Evolutionary conservation across 2,113 vertebrate genomes (phyloP).

Genomic region (Marcusenius ussheri): DNA sequence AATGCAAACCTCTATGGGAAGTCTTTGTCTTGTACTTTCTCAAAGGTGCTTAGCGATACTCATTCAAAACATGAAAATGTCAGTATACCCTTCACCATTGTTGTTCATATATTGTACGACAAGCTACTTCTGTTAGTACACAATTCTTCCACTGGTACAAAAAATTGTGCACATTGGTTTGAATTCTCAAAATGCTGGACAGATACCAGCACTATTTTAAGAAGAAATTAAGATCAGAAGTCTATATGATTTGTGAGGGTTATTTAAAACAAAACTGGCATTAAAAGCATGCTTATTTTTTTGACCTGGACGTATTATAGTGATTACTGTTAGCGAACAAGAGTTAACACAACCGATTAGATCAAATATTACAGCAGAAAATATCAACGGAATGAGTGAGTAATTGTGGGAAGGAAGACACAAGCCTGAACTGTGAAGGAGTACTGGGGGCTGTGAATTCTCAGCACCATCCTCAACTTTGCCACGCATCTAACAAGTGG

Average conservation of each 20-base stretch:
- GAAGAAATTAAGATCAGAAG: neutral
- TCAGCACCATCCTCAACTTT: neutral
- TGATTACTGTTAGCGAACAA: neutral
- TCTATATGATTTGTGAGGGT: neutral
- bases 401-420: neutral
- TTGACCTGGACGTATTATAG: neutral
- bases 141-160: neutral
- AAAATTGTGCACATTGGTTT: neutral
- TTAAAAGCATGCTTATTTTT: neutral
- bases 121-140: neutral
- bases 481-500: neutral
- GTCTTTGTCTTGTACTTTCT: neutral
- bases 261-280: neutral
- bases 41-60: neutral
- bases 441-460: neutral
- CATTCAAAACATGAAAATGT: slow-evolving; percentile 4
- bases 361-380: neutral
- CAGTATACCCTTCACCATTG: no score
- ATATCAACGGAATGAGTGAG: neutral
- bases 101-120: neutral
- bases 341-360: neutral
- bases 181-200: neutral
- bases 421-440: neutral
- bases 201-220: neutral
- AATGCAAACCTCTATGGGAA: neutral